phyloP scores from a whole-genome alignment of 2,797 vertebrate genomes.

The Paguma larvata region DNA sequence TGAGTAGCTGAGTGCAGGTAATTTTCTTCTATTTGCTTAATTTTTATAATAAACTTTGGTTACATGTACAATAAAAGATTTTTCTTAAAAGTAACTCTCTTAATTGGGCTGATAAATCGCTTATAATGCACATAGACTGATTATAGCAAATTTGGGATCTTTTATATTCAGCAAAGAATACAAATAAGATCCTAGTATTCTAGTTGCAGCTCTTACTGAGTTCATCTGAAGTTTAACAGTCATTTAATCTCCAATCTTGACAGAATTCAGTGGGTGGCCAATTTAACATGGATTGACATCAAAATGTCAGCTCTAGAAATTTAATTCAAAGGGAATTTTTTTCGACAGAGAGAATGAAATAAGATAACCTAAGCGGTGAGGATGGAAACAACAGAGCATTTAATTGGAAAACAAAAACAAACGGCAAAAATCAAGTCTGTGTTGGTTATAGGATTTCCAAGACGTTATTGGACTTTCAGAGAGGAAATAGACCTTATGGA shows the following conservation, averaged over 20 bases:
- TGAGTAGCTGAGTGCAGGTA: not conserved
- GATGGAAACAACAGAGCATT: conserved; percentile 28
- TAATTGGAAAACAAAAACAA: conserved; percentile 33
- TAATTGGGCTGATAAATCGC: not conserved
- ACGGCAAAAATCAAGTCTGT: not conserved
- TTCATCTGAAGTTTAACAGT: conserved; percentile 70
- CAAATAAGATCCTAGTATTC: conserved; percentile 9
- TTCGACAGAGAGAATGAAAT: not conserved
- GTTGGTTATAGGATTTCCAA: not conserved
- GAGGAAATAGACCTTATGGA: not conserved
- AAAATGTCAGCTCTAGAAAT: conserved; percentile 61
- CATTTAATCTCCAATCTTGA: conserved; percentile 58
- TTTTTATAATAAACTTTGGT: not conserved
- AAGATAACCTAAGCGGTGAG: not conserved
- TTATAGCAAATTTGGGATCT: not conserved
- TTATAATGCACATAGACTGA: not conserved
- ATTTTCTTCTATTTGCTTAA: conserved; percentile 1
- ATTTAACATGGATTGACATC: conserved; percentile 62
- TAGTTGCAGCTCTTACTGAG: conserved; percentile 44
- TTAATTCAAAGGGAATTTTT: conserved; percentile 48
- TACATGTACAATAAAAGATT: not conserved
- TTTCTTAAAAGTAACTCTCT: not conserved
- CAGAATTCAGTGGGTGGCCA: conserved; percentile 61
- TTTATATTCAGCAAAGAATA: conserved; percentile 38
- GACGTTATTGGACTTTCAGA: conserved; percentile 4